Evolutionary conservation across 2,113 vertebrate genomes (phyloP).

Genomic region (Labrus mixtus): DNA sequence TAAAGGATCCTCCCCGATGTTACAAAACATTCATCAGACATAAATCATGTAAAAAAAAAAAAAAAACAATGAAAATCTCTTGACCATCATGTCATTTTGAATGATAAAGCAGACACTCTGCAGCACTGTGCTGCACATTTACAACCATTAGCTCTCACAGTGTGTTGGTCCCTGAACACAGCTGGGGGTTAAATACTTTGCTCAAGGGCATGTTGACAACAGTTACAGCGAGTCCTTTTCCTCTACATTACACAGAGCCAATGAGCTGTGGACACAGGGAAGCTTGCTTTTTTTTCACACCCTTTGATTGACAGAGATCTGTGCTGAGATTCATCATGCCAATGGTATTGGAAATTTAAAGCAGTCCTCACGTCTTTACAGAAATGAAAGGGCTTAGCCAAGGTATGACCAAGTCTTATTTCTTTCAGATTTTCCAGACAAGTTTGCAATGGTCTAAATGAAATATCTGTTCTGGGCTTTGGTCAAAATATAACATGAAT

Average conservation of each 20-base stretch:
- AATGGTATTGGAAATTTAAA: background rate
- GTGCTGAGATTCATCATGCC: background rate
- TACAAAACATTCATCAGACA: background rate
- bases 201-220: slow-evolving; percentile 10
- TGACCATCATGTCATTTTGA: background rate
- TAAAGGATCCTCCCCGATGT: background rate
- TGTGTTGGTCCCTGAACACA: background rate
- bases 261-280: background rate
- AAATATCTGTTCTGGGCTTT: no score
- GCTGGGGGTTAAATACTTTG: slow-evolving; percentile 25
- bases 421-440: no score
- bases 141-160: background rate
- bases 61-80: background rate
- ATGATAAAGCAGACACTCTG: background rate
- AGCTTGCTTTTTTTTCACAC: background rate
- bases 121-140: background rate
- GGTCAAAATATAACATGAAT: no score
- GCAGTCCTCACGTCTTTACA: no score
- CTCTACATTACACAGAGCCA: background rate
- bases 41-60: background rate
- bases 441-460: no score
- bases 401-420: no score
- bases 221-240: background rate
- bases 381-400: no score
- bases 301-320: background rate